phyloP scores from a whole-genome alignment of 2,888 invertebrate species.

The Tyria jacobaeae region DNA sequence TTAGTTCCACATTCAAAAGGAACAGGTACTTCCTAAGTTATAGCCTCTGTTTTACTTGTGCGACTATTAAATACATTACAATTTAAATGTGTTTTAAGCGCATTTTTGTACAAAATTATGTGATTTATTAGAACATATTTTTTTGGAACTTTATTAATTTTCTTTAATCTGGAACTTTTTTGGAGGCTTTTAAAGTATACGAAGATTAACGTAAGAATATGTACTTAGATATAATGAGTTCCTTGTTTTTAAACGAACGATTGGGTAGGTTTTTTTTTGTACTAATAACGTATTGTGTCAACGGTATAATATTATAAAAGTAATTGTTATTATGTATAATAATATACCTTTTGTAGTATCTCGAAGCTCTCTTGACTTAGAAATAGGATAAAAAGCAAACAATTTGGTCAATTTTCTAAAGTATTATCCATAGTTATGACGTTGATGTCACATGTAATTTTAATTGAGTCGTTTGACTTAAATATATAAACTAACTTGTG shows the following conservation, averaged over 20 bases:
- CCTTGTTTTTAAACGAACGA: constrained; percentile 72
- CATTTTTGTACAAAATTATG: constrained; percentile 71
- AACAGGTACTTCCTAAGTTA: background rate
- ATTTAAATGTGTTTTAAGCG: constrained; percentile 39
- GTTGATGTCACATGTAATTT: constrained; percentile 39
- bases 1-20: background rate
- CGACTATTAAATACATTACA: background rate
- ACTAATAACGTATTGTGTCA: constrained; percentile 53
- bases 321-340: constrained; percentile 58
- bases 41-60: background rate
- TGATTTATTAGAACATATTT: constrained; percentile 70
- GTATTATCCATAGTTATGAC: constrained; percentile 43
- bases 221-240: constrained; percentile 85
- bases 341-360: constrained; percentile 57
- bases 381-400: constrained; percentile 31
- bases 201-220: constrained; percentile 81
- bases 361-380: constrained; percentile 46
- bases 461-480: constrained; percentile 38
- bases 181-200: constrained; percentile 86
- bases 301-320: constrained; percentile 41
- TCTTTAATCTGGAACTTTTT: constrained; percentile 68
- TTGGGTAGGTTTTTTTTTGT: constrained; percentile 70
- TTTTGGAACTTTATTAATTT: constrained; percentile 64
- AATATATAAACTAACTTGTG: constrained; percentile 55
- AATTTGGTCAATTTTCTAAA: constrained; percentile 36